Percentiles rank a stretch among this genome's conserved stretches.
Evolutionary conservation across 2,797 vertebrate species (phyloP).

Genomic region (Esox lucius): DNA sequence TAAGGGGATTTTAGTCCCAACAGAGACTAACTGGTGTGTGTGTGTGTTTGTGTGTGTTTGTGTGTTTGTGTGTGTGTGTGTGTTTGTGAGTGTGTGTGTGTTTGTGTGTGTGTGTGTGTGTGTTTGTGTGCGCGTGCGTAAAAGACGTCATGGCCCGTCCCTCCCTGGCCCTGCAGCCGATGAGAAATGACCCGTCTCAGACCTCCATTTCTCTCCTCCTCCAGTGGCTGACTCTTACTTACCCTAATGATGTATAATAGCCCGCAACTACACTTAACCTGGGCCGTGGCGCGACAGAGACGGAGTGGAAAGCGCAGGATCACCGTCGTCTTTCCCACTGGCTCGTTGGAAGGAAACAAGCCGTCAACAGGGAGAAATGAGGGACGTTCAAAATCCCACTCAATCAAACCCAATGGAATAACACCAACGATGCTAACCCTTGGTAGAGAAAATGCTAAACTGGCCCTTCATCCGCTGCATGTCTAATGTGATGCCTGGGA

Average conservation of each 20-base stretch:
- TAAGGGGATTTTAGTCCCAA: constrained; percentile 61
- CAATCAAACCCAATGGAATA: constrained; percentile 14
- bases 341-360: background rate
- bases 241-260: constrained; percentile 96
- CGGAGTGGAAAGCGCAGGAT: constrained; percentile 16
- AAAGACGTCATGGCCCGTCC: constrained; percentile 61
- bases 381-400: constrained; percentile 11
- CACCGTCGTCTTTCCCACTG: background rate
- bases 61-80: constrained; percentile 11
- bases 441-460: background rate
- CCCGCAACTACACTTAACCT: constrained; percentile 96
- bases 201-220: constrained; percentile 86
- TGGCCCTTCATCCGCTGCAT: background rate
- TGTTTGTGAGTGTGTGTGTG: constrained; percentile 13
- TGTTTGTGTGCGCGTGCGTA: constrained; percentile 15
- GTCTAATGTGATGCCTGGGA: background rate
- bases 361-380: constrained; percentile 11
- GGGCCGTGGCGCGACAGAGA: constrained; percentile 70
- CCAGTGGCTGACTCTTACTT: constrained; percentile 87
- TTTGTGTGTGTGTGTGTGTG: constrained; percentile 70
- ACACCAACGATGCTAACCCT: background rate
- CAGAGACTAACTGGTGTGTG: constrained; percentile 56
- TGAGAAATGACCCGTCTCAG: constrained; percentile 90
- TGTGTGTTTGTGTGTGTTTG: constrained; percentile 40
- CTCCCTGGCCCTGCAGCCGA: constrained; percentile 74